Percentiles rank a stretch among this genome's conserved stretches.
phyloP scores from a whole-genome alignment of 2,888 invertebrate species.

The Ennomos fuscantarius region DNA sequence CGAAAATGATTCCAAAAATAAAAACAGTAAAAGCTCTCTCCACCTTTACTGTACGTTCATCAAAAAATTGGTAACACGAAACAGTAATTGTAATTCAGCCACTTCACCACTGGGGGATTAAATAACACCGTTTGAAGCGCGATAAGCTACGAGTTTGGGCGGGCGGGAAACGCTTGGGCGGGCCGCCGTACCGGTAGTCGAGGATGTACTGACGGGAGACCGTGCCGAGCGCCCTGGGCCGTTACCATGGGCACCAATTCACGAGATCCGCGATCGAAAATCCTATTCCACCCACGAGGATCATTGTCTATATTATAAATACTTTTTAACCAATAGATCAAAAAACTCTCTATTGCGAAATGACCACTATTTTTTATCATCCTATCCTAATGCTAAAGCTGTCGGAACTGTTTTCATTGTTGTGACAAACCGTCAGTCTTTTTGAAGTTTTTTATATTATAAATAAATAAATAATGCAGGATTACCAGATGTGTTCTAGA shows the following conservation, averaged over 20 bases:
- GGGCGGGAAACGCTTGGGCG: conserved; percentile 52
- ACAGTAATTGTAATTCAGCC: conserved; percentile 6
- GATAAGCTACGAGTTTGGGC: conserved; percentile 12
- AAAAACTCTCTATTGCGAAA: too few relatives aligned
- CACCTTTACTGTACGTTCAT: neutral
- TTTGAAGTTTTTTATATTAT: too few relatives aligned
- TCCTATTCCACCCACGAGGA: conserved; percentile 22
- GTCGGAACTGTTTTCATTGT: too few relatives aligned
- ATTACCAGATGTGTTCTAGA: too few relatives aligned
- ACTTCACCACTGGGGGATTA: conserved; percentile 17
- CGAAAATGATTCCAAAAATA: neutral
- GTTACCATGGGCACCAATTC: conserved; percentile 42
- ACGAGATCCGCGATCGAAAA: conserved; percentile 29
- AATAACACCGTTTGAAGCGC: conserved; percentile 5
- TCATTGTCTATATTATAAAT: conserved; percentile 1
- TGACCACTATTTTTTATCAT: too few relatives aligned
- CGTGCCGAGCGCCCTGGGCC: conserved; percentile 35
- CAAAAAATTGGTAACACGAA: conserved; percentile 3
- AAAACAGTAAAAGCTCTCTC: neutral
- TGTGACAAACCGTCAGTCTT: too few relatives aligned
- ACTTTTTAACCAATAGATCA: too few relatives aligned
- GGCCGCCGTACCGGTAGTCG: conserved; percentile 58
- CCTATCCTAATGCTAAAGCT: too few relatives aligned
- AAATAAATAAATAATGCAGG: too few relatives aligned
- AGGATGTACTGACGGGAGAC: conserved; percentile 53